Evolutionary conservation across 2,888 invertebrate genomes (phyloP), one percentile per base, ranked within the genome.

Genomic region (Thumatha senex): DNA sequence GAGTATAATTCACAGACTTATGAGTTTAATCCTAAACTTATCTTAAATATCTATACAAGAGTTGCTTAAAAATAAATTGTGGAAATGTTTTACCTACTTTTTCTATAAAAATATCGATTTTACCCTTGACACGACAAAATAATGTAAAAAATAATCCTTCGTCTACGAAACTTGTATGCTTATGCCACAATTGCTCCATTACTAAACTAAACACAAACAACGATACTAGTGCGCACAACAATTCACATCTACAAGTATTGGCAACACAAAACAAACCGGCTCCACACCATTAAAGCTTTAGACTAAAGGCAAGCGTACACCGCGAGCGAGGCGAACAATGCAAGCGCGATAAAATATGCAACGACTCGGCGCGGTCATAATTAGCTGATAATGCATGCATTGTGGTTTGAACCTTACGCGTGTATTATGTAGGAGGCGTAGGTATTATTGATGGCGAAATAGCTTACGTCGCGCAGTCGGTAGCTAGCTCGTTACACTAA

Each of bases 261-360:
- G 48, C 39, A 50, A 56, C 67, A 57, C 63, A 54, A 67, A 63
- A 67, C 53, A 58, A 52, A 48, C 60, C 29, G 1, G 40, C 35
- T 15, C 48, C 38, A 49, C 18, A 15, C 46, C 40, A 63, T 68
- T 55, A 68, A 68, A 56, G 54, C 55, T 57, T 59, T 15, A 51
- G 18, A 30, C 53, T 56, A 66, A 69, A 72, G 72, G 76, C 67
- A 57, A 46, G 48, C 46, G 61, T 63, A 67, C 70, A 74, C 66
- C 48, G 61, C 51, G 38, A 51, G 59, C 61, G 51, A 57, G 45
- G 51, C 58, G 63, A 64, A 78, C 76, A 79, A 79, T 74, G 55
- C 56, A 50, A 54, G 48, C 52, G 51, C 56, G 43, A 70, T 76
- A 66, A 80, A 79, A 73, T 79, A 80, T 80, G 75, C 78, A 80